Evolutionary conservation across 2,113 vertebrate species (phyloP).

Genomic region (Regulus satrapa): DNA sequence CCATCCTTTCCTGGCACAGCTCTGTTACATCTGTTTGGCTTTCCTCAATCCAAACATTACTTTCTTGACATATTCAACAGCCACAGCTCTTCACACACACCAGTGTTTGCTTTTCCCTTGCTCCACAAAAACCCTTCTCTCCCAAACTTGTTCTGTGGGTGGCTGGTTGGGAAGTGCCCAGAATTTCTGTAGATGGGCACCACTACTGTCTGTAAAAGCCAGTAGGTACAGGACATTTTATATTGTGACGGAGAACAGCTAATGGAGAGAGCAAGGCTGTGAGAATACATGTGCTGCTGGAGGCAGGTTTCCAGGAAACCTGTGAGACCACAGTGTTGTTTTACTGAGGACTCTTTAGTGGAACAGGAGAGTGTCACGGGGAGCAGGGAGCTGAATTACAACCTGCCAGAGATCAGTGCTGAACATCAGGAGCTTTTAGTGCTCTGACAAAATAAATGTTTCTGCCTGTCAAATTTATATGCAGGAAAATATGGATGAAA

Average conservation of each 20-base stretch:
- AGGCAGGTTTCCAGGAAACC: conserved; percentile 7
- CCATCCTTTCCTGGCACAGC: not conserved
- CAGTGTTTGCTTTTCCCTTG: not conserved
- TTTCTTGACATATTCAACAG: conserved; percentile 24
- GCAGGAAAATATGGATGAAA: not conserved
- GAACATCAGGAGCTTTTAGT: not conserved
- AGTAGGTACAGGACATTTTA: not conserved
- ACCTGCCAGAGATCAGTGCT: not conserved
- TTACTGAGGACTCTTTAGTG: not conserved
- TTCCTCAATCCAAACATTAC: conserved; percentile 10
- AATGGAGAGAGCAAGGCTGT: not conserved
- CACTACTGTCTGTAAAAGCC: not conserved
- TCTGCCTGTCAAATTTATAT: not conserved
- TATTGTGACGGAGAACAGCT: not conserved
- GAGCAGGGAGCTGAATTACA: rapidly evolving
- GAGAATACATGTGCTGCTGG: not conserved
- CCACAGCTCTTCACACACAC: not conserved
- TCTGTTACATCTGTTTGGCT: conserved; percentile 10
- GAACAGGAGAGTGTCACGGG: not conserved
- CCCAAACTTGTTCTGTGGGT: not conserved
- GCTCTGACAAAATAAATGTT: not conserved
- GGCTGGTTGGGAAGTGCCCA: not conserved
- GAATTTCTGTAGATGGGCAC: not conserved
- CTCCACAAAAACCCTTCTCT: not conserved
- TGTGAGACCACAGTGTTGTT: rapidly evolving